Evolutionary conservation across 2,113 vertebrate species (phyloP), one percentile per base, ranked within the genome.

Genomic region (Galeopterus variegatus): DNA sequence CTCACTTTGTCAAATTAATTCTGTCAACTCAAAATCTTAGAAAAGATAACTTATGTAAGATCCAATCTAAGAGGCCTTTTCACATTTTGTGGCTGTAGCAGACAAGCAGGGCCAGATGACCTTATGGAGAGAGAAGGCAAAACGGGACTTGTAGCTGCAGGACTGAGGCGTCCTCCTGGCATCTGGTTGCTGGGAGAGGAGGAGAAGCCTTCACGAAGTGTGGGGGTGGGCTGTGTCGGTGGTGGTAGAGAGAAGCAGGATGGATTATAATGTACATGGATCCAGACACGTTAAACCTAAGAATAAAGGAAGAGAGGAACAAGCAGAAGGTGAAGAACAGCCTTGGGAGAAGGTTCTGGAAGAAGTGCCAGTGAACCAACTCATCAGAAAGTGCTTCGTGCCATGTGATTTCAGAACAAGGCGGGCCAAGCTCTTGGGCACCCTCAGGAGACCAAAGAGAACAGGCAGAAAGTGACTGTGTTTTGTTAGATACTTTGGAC

Each of bases 121-220:
- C 3, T 70, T 33, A 36, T 0, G 28, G 60, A 69, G 89, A 62
- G 60, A 58, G 41, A 82, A 26, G 19, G 18, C 5, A 54, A 36
- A 41, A 14, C 0, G 1, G 76, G 45, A 77, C 31, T 28, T 3
- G 0, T 1, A 50, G 26, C 1, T 12, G n/a, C 23, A 70, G 45
- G 79, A 21, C 41, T 33, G 6, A 92, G n/a, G 54, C 31, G 21
- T 19, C 33, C 41, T n/a, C 58, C 41, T 33, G 31, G 81, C 72
- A 54, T n/a, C 36, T 65, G 52, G 36, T 6, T 54, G 8, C 23
- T 31, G 79, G 1, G 36, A 88, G 88, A 90, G 79, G 50, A 77
- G 28, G 41, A 87, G 67, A 87, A 83, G 54, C 11, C 31, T 69
- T 33, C 54, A 18, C 10, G 64, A 45, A 17, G 10, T 7, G 56